Conservation (phyloP, 2,888 invertebrate genomes). For the Apodemia duryi region DNA sequence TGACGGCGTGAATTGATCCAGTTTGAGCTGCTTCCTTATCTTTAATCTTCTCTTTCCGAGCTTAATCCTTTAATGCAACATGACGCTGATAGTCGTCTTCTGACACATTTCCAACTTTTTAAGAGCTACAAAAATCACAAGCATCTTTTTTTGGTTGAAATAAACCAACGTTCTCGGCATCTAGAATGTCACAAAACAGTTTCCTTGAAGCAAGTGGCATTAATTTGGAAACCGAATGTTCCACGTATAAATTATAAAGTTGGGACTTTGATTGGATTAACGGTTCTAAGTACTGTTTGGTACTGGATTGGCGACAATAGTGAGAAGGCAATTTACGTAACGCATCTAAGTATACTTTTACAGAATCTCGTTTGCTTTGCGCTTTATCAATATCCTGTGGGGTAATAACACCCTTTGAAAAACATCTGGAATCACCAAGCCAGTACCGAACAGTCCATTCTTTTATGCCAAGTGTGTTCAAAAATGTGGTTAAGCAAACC, state of each 20-base stretch:
- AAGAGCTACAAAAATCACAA: slow-evolving; percentile 29
- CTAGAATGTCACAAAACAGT: slow-evolving; percentile 29
- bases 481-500: slow-evolving; percentile 33
- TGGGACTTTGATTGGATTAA: slow-evolving; percentile 3
- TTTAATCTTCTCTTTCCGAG: slow-evolving; percentile 28
- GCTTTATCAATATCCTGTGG: too few relatives aligned
- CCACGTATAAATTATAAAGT: not conserved
- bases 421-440: slow-evolving; percentile 18
- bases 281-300: not conserved
- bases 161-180: slow-evolving; percentile 34
- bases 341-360: not conserved
- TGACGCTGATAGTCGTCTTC: slow-evolving; percentile 23
- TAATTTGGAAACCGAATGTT: not conserved
- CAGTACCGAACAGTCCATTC: slow-evolving; percentile 35
- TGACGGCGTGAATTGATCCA: slow-evolving; percentile 30
- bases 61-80: slow-evolving; percentile 27
- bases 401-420: not conserved
- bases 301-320: not conserved
- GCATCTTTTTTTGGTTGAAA: slow-evolving; percentile 27
- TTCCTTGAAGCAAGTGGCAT: slow-evolving; percentile 4
- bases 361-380: slow-evolving; percentile 15
- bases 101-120: slow-evolving; percentile 31
- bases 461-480: slow-evolving; percentile 32
- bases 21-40: slow-evolving; percentile 34
- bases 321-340: slow-evolving; percentile 4